Conservation (phyloP, 1,140 invertebrate genomes). For the Calliphora vicina region DNA sequence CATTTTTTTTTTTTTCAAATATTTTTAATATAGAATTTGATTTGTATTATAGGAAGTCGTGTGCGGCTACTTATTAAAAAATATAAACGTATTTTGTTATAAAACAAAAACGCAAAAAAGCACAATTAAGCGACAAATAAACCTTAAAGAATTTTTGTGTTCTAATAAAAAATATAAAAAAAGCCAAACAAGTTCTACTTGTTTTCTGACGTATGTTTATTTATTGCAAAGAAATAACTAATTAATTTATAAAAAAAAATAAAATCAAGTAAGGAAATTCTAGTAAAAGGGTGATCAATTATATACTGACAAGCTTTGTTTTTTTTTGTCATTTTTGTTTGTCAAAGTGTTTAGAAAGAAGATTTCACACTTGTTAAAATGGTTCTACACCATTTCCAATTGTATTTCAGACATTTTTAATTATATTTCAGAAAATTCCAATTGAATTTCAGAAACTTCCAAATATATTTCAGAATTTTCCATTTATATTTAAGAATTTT, state of each 20-base stretch:
- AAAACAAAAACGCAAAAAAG: background rate
- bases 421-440: too few relatives aligned
- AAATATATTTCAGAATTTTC: too few relatives aligned
- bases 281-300: background rate
- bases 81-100: too few relatives aligned
- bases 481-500: too few relatives aligned
- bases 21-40: conserved; percentile 8
- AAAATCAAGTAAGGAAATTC: background rate
- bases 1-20: background rate
- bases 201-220: background rate
- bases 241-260: background rate
- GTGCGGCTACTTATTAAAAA: conserved; percentile 23
- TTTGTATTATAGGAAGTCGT: conserved; percentile 30
- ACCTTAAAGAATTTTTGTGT: conserved; percentile 22
- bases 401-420: too few relatives aligned
- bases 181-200: conserved; percentile 20
- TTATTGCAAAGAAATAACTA: background rate
- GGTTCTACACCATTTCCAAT: too few relatives aligned
- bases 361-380: too few relatives aligned
- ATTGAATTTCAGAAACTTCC: too few relatives aligned
- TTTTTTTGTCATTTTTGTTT: too few relatives aligned
- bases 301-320: too few relatives aligned
- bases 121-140: conserved; percentile 1
- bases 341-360: too few relatives aligned
- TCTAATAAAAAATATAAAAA: conserved; percentile 7